Evolutionary conservation across 1,140 invertebrate genomes (phyloP), one percentile per base, ranked within the genome.

Genomic region (Drosophila simulans): DNA sequence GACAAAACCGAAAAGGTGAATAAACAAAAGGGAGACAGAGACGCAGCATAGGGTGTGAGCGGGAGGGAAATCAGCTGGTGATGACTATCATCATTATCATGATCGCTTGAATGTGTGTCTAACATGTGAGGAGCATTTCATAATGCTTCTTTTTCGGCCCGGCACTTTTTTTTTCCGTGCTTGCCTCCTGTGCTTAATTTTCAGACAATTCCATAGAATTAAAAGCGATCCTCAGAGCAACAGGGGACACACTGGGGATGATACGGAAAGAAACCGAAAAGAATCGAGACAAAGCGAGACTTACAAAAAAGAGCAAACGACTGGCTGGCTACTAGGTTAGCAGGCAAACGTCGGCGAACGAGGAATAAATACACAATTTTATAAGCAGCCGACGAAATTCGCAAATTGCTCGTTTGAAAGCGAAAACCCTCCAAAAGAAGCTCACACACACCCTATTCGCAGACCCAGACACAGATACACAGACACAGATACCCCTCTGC

Each of bases 371-470:
- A 22, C 49, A 63, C 35, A 51, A 72, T 58, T 58, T 55, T 65
- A 72, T 83, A 71, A 77, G 65, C 55, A 64, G 62, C 77, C 80
- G 76, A 83, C 70, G 76, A 84, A 89, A 89, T 89, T 89, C 84
- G 84, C 80, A 84, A 89, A 90, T 90, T 88, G 76, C 62, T 68
- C 73, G 69, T 90, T 90, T 90, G 86, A 90, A 90, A 90, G 86
- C 86, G 86, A 90, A 90, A 90, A 90, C 80, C 81, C 68, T 58
- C 64, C 63, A 57, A 56, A 75, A 68, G 8, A 45, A 49, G 55
- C 57, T 17, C 17, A 53, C 55, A 70, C 56, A 68, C 57, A 74
- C 71, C 71, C 71, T 71, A 54, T n/a, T 27, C 27, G 31, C 52
- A 74, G 58, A 53, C 46, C 59, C 48, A 60, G 37, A 74, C 11